Percentiles rank a stretch among this genome's conserved stretches.
phyloP scores from a whole-genome alignment of 2,888 invertebrate species.

The Melipona bicolor region DNA sequence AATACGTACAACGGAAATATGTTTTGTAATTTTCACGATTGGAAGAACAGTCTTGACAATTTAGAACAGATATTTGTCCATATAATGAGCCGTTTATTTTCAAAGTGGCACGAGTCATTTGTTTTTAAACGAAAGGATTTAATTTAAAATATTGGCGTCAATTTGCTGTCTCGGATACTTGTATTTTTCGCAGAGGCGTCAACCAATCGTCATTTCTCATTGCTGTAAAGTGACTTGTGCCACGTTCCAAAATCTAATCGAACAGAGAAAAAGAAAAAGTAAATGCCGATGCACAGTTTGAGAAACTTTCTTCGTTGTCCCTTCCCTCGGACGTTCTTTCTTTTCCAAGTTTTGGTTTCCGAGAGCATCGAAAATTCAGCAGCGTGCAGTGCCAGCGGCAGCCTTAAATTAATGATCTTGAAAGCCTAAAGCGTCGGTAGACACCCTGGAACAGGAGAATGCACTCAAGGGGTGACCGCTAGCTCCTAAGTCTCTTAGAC shows the following conservation, averaged over 20 bases:
- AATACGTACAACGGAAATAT: neutral
- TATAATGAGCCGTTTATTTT: too few species aligned
- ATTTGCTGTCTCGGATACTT: too few species aligned
- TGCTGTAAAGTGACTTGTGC: too few species aligned
- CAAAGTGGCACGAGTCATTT: too few species aligned
- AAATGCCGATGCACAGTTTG: neutral
- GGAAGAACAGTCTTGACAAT: neutral
- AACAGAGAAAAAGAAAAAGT: too few species aligned
- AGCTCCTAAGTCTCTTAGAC: constrained; percentile 83
- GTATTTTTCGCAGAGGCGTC: too few species aligned
- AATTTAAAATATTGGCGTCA: too few species aligned
- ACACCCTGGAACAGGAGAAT: constrained; percentile 82
- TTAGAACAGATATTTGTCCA: too few species aligned
- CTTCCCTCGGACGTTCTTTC: constrained; percentile 41
- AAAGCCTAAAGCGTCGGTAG: constrained; percentile 81
- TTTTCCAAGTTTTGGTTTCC: constrained; percentile 47
- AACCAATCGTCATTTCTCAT: too few species aligned
- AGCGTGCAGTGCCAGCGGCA: constrained; percentile 66
- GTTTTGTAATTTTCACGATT: neutral
- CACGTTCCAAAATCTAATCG: too few species aligned
- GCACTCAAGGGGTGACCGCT: constrained; percentile 83
- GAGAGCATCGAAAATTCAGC: constrained; percentile 72
- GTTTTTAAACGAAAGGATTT: too few species aligned
- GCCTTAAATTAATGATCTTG: constrained; percentile 84
- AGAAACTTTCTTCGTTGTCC: constrained; percentile 21